These are phyloP conservation scores for Drosophila athabasca DNA, from an alignment of 1,140 invertebrate genomes.

Conservation along the genomic window DNA sequence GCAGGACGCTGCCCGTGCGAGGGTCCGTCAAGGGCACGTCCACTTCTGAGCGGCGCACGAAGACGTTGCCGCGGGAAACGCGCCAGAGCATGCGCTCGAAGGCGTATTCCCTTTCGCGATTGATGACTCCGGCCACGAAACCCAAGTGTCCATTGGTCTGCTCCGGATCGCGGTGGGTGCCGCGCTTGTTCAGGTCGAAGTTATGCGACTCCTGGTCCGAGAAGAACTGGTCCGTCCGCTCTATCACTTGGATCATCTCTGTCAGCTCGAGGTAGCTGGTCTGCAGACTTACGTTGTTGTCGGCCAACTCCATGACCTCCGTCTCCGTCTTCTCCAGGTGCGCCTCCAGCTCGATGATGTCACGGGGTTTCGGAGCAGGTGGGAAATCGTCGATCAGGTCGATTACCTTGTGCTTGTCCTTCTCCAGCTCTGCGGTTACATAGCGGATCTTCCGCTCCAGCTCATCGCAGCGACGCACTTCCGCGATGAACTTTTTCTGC, in stretches of 20 bases:
- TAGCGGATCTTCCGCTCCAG: conserved; percentile 94
- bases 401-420: conserved; percentile 89
- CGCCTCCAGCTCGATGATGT: conserved; percentile 93
- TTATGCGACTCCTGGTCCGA: conserved; percentile 71
- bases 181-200: conserved; percentile 85
- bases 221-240: conserved; percentile 91
- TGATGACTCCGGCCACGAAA: conserved; percentile 93
- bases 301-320: conserved; percentile 95
- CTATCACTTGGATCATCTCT: conserved; percentile 95
- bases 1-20: conserved; percentile 92
- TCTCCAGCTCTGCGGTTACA: conserved; percentile 93
- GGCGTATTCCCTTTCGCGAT: conserved; percentile 93
- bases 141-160: conserved; percentile 86
- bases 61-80: conserved; percentile 95
- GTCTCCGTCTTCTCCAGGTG: conserved; percentile 96
- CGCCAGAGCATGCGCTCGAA: conserved; percentile 99
- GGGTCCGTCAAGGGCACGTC: conserved; percentile 93
- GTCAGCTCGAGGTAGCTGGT: conserved; percentile 96
- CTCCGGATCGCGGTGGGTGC: conserved; percentile 90
- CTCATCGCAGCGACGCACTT: conserved; percentile 93
- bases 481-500: conserved; percentile 93
- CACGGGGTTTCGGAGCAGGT: conserved; percentile 95
- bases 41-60: conserved; percentile 93
- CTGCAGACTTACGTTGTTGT: conserved; percentile 96
- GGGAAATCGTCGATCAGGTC: conserved; percentile 92